Conservation (phyloP, 2,888 invertebrate genomes). For the Caenorhabditis angaria region DNA sequence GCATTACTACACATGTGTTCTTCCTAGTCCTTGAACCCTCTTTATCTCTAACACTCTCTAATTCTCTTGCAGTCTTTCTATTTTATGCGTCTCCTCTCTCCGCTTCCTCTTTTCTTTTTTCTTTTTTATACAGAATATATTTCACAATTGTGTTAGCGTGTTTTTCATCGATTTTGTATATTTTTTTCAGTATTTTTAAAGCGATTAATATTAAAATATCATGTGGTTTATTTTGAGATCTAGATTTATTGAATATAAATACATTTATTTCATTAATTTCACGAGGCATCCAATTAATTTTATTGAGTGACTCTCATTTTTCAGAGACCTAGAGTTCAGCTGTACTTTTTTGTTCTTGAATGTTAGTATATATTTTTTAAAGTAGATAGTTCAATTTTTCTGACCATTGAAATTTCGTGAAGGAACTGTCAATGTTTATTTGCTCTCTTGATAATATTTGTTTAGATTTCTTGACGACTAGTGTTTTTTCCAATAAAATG, state of each 20-base stretch:
- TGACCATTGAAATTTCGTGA: background rate
- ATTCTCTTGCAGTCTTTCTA: no score
- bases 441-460: background rate
- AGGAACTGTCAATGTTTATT: background rate
- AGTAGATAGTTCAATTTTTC: background rate
- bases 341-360: background rate
- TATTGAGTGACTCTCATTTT: no score
- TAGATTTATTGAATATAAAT: background rate
- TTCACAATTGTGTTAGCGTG: background rate
- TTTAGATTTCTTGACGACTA: background rate
- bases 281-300: no score
- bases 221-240: no score
- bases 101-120: background rate
- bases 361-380: no score
- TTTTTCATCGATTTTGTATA: background rate
- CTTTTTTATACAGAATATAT: no score
- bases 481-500: background rate
- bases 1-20: background rate
- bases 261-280: background rate
- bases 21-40: conserved; percentile 2
- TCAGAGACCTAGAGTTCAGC: no score
- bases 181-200: background rate
- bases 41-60: background rate
- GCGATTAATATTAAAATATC: background rate
- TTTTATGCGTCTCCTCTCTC: conserved; percentile 1